Conservation (phyloP, 2,797 vertebrate genomes). For the Erethizon dorsatum region DNA sequence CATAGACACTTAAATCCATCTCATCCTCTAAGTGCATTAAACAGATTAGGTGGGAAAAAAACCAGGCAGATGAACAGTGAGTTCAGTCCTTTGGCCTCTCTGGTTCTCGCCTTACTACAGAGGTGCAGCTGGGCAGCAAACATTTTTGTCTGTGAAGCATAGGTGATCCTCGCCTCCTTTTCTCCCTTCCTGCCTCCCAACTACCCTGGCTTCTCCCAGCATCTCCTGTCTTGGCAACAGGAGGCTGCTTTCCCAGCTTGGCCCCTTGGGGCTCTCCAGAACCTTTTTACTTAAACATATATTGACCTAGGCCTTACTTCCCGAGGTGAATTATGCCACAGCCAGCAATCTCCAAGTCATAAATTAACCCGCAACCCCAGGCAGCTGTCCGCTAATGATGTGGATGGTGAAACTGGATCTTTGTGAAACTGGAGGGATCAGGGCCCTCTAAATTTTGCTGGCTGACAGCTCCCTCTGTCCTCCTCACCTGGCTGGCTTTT, state of each 20-base stretch:
- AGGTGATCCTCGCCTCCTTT: too few species aligned
- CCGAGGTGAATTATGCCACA: constrained; percentile 86
- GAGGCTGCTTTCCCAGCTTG: constrained; percentile 85
- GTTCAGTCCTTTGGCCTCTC: background rate
- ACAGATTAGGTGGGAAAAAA: background rate
- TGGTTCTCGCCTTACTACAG: background rate
- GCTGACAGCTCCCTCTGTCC: constrained; percentile 67
- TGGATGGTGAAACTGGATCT: background rate
- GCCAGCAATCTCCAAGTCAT: constrained; percentile 86
- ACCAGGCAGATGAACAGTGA: background rate
- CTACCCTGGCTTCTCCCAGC: constrained; percentile 2
- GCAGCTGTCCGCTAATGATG: constrained; percentile 84
- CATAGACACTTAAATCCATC: background rate
- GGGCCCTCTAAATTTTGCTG: constrained; percentile 77
- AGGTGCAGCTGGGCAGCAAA: background rate
- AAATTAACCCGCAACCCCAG: constrained; percentile 83
- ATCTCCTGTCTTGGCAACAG: constrained; percentile 71
- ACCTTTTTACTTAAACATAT: constrained; percentile 90
- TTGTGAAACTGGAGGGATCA: constrained; percentile 64
- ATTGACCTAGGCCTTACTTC: constrained; percentile 89
- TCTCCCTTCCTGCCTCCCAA: background rate
- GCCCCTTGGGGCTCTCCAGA: constrained; percentile 86
- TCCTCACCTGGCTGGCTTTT: constrained; percentile 86
- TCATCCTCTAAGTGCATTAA: background rate
- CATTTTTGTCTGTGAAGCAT: background rate